Evolutionary conservation across 23 tunicate species (phyloP), one percentile per base, ranked within the genome.

Genomic region (Trididemnum clinides): DNA sequence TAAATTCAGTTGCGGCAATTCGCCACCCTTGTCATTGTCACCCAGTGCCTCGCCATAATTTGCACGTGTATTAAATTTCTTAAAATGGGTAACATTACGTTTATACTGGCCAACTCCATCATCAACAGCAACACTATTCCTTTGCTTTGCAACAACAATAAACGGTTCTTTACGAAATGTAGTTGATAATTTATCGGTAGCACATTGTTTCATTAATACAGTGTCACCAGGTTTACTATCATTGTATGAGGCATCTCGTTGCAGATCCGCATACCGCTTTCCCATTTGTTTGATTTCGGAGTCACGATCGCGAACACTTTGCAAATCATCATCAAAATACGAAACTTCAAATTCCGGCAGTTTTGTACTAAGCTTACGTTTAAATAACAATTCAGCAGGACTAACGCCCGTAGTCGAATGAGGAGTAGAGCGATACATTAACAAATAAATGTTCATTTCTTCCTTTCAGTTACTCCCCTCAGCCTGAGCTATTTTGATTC

Each of bases 341-440:
- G 15, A 31, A 6, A 70, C 4, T 31, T 28, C 36, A 5, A 70
- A 70, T 21, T 70, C 38, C 28, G 77, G 77, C 39, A 70, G 22
- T 33, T 70, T 70, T 7, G 37, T 70, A 27, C 77, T 35, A 6
- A 70, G 4, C 21, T 70, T 70, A 70, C 77, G 77, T 2, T 70
- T 70, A 70, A 70, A n/a, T 21, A 70, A 70, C 77, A 70, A 27
- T 70, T 70, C 77, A 70, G 36, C 77, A 6, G 77, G 77, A 31
- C 77, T 70, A 12, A 70, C 89, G 27, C 89, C 83, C 34, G 89
- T 86, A 25, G 89, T 35, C 7, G 64, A 49, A 19, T 77, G 89
- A 38, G 80, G 87, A 35, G 87, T 83, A 28, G 87, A 83, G 26
- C 87, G 20, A n/a, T n/a, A n/a, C n/a, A 39, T 81, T 33, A 58